Base-by-base conservation (phyloP, 1,140 invertebrate species). In the Penaeus chinensis region DNA sequence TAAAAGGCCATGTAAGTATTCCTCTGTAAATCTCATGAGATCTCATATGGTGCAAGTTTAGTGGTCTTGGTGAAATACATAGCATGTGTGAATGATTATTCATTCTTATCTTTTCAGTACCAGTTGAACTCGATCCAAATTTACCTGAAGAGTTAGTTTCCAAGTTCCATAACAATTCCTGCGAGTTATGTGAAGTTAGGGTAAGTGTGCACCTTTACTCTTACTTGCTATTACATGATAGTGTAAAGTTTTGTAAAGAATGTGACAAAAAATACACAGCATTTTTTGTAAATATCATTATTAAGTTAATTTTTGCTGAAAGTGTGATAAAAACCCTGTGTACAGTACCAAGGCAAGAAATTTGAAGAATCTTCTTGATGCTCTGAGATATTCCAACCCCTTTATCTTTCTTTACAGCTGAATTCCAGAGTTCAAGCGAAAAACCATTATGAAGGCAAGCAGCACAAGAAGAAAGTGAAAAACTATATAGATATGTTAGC, bases 381-480 rank as follows among this genome's bases (percentile, higher is more conserved):
- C 19, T 22, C 24, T 81, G 16, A 11, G n/a, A 22, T 81, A 18
- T 5, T n/a, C 47, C 16, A 24, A 61, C 19, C 74, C 71, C 63
- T 62, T 24, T 62, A 22, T 65, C 22, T 18, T 19, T 65, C 77
- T 19, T 62, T 66, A n/a, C 84, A 90, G 89, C 79, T 90, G 4
- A 90, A 90, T 78, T 90, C 89, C 18, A 77, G 88, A 71, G 77
- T 87, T 22, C 89, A 90, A 63, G 84, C 87, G 13, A 87, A 90
- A 63, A 90, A 85, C 18, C 89, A 90, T 54, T 90, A 89, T 80
- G 87, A 89, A 42, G 89, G 89, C n/a, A 90, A 90, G 61, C 89
- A 84, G 54, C 89, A 90, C 60, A 61, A 37, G 19, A 90, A 89
- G 79, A 89, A 90, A 81, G 60, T 90, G 1, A 90, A 90, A 74